Evolutionary conservation across 2,113 vertebrate species (phyloP).

Genomic region (Takifugu flavidus): DNA sequence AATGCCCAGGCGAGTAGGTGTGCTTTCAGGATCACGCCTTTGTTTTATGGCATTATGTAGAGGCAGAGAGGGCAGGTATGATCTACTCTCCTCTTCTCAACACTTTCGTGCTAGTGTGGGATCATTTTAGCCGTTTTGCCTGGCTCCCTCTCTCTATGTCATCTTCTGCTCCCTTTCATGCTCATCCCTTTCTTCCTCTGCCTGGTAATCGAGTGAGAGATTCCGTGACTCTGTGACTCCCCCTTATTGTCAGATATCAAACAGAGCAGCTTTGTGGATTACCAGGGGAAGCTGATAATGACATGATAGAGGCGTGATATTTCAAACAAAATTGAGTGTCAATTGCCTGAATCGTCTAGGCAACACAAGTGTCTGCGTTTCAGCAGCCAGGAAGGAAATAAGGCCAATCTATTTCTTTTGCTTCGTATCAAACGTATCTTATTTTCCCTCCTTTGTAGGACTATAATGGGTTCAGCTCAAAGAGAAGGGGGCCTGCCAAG

Average conservation of each 20-base stretch:
- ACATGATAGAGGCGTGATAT: constrained; percentile 75
- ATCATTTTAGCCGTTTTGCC: not conserved
- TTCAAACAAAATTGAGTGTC: constrained; percentile 79
- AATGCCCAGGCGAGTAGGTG: constrained; percentile 80
- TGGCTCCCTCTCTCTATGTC: constrained; percentile 33
- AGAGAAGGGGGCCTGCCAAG: constrained; percentile 51
- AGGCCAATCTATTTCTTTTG: constrained; percentile 74
- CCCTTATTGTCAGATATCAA: constrained; percentile 75
- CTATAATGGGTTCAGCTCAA: constrained; percentile 61
- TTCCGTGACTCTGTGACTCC: constrained; percentile 59
- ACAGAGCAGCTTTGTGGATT: constrained; percentile 76
- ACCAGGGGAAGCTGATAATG: constrained; percentile 77
- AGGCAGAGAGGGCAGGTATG: constrained; percentile 52
- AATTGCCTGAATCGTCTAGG: constrained; percentile 74
- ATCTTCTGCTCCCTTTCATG: constrained; percentile 55
- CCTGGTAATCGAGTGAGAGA: constrained; percentile 69
- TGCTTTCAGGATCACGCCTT: constrained; percentile 73
- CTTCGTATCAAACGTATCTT: constrained; percentile 66
- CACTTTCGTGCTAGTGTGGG: too few relatives aligned
- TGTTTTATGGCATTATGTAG: constrained; percentile 59
- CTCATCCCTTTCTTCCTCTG: constrained; percentile 38
- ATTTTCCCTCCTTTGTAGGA: constrained; percentile 53
- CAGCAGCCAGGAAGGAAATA: constrained; percentile 71
- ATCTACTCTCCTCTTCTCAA: constrained; percentile 21
- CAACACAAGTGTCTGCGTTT: constrained; percentile 61